These are phyloP conservation scores for Ellobium chinense DNA, from an alignment of 2,888 invertebrate genomes.

Conservation along the genomic window DNA sequence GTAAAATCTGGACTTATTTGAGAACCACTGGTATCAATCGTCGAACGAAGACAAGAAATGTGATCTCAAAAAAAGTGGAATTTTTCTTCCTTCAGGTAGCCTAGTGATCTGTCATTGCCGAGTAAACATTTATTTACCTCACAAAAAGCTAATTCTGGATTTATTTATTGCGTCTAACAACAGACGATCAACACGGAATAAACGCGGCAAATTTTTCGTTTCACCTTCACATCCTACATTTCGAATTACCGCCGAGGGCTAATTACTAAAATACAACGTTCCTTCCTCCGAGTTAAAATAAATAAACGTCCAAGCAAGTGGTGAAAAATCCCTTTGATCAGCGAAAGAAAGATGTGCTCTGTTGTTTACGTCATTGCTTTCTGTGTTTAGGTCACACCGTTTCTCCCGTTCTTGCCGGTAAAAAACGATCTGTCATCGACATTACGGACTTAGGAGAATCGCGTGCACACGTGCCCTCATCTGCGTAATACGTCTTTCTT, in stretches of 20 bases:
- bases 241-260: constrained; percentile 16
- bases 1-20: too few relatives aligned
- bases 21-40: too few relatives aligned
- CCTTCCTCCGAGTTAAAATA: constrained; percentile 23
- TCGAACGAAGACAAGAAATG: background rate
- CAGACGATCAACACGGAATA: constrained; percentile 27
- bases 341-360: background rate
- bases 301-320: constrained; percentile 35
- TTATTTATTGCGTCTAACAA: constrained; percentile 31
- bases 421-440: constrained; percentile 21
- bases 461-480: background rate
- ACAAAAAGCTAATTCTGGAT: constrained; percentile 14
- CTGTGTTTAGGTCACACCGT: constrained; percentile 34
- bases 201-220: constrained; percentile 32
- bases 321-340: constrained; percentile 35
- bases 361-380: constrained; percentile 38
- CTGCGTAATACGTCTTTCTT: too few relatives aligned
- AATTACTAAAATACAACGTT: constrained; percentile 32
- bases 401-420: background rate
- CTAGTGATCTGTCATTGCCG: constrained; percentile 8
- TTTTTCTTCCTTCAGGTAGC: background rate
- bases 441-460: background rate
- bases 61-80: background rate
- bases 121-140: constrained; percentile 25
- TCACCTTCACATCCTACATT: constrained; percentile 24